Percentiles rank a stretch among this genome's conserved stretches.
These are phyloP conservation scores for Malachius bipustulatus DNA, from an alignment of 2,888 invertebrate species.

Conservation along the genomic window DNA sequence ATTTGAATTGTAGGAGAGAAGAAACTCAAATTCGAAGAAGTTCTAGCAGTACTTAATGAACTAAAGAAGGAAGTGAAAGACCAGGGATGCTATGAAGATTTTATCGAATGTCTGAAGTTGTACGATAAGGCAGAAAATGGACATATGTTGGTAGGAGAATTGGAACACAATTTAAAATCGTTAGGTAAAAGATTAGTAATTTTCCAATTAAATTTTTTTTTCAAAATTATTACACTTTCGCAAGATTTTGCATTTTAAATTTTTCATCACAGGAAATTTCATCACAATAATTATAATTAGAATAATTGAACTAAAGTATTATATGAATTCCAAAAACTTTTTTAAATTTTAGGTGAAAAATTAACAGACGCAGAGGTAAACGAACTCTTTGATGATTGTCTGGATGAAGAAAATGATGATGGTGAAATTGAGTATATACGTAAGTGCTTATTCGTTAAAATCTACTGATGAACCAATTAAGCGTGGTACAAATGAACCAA, in stretches of 20 bases:
- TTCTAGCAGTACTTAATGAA: constrained; percentile 90
- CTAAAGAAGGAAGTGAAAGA: constrained; percentile 81
- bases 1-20: constrained; percentile 56
- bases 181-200: too few species aligned
- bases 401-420: constrained; percentile 86
- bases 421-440: constrained; percentile 86
- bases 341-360: constrained; percentile 69
- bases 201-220: too few species aligned
- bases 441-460: constrained; percentile 46
- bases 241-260: too few species aligned
- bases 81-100: constrained; percentile 96
- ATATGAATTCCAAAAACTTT: too few species aligned
- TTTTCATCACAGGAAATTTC: too few species aligned
- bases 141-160: constrained; percentile 87
- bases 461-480: too few species aligned
- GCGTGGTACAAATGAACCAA: too few species aligned
- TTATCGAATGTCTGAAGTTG: constrained; percentile 97
- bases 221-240: too few species aligned
- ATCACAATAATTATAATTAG: too few species aligned
- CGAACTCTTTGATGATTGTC: constrained; percentile 70
- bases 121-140: constrained; percentile 98
- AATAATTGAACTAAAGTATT: too few species aligned
- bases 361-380: constrained; percentile 67
- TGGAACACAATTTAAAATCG: constrained; percentile 84
- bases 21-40: constrained; percentile 83